Evolutionary conservation across 2,797 vertebrate genomes (phyloP), one percentile per base, ranked within the genome.

Genomic region (Pampus argenteus): DNA sequence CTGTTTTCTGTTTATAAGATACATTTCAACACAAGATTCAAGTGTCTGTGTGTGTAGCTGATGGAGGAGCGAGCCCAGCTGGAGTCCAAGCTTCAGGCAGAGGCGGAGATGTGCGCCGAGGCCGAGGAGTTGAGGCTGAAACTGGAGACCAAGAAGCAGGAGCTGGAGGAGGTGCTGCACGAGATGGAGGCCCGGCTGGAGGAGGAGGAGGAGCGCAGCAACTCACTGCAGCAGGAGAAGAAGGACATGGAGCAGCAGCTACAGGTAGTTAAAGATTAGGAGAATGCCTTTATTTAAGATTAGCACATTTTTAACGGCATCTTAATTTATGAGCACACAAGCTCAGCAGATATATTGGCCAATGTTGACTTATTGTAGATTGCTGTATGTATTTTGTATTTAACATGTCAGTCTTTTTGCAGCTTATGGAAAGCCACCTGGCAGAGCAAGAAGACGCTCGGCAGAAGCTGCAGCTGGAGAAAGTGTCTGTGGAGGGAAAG

Each of bases 111-210:
- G 55, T 99, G 92, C 0, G 94, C 96, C 0, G 98, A 99, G 89
- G 96, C 97, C 0, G 98, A 99, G 88, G 97, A 99, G 92, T 96
- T 97, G 92, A 91, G 97, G 62, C 93, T 96, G 17, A 94, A 97
- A 0, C 90, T 99, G 83, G 96, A 95, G 9, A 93, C 96, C 71
- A 99, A 98, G 92, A 98, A 96, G 88, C 96, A 97, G 91, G 97
- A 99, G 92, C 92, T 99, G 86, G 97, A 99, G 88, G 98, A 99
- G 91, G 97, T 99, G 84, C 93, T 99, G 63, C 98, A 97, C 0
- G 98, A 99, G 91, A 97, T 99, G 96, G 98, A 99, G 89, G 92
- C 95, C 28, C 95, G 98, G n/a, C 93, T 99, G 74, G 98, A 99
- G 91, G 98, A 99, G 81, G 98, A 99, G 74, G 98, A 99, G 66